Evolutionary conservation across 2,113 vertebrate genomes (phyloP), one percentile per base, ranked within the genome.

Genomic region (Chaetodon auriga): DNA sequence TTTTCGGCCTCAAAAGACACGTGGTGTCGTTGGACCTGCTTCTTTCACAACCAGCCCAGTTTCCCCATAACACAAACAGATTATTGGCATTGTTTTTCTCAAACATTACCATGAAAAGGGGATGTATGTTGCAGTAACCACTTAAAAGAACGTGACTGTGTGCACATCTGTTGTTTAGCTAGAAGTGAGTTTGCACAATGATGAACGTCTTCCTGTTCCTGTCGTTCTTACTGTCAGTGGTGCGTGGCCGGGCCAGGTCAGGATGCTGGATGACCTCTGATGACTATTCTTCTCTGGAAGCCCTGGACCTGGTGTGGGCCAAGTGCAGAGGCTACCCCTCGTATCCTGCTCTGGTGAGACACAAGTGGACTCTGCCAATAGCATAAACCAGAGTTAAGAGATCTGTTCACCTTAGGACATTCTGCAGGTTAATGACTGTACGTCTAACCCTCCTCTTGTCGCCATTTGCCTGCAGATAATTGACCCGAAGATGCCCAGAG

Each of bases 291-390:
- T 96, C 97, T 0, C 94, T 99, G 92, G 98, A 99, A 15, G 97
- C 98, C 78, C 93, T 99, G 92, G 98, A 99, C 92, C 95, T 99
- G 81, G 98, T 99, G 86, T 99, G 98, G 98, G 98, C 98, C 82
- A 99, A 99, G 90, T 99, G 98, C 93, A 92, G 98, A 90, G 98
- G 98, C 12, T 99, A 99, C 81, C 98, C 98, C 35, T 99, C 98
- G 0, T 99, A 99, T 90, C 98, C 98, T 0, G 98, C 98, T 0
- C 92, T 99, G 97, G 98, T 99, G 88, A 96, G 96, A 82, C 45
- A 55, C 46, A 15, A 75, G 35, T 30, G 10, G 43, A 58, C 36
- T 7, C 19, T 16, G 49, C 69, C 23, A 16, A 41, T 16, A 11
- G 10, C 25, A 48, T 12, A 30, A 41, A 75, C 13, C 14, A n/a